Evolutionary conservation across 2,113 vertebrate species (phyloP).

Genomic region (Silurus asotus): DNA sequence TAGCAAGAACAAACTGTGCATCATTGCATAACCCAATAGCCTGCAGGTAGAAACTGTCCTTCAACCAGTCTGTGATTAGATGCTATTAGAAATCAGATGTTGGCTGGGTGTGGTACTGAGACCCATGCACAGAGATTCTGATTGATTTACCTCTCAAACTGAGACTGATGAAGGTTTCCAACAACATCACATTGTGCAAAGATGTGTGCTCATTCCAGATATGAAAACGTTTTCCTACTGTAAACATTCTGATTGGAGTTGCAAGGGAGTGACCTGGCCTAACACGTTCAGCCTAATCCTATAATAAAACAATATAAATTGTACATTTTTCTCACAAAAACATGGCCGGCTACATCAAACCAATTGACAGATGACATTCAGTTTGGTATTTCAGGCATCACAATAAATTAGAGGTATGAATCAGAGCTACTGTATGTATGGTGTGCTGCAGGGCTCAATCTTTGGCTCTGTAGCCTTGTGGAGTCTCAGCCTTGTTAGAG

Average conservation of each 20-base stretch:
- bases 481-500: slow-evolving; percentile 48
- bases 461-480: slow-evolving; percentile 40
- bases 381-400: background rate
- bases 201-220: no score
- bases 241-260: no score
- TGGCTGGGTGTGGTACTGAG: background rate
- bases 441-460: slow-evolving; percentile 48
- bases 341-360: background rate
- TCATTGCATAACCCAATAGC: background rate
- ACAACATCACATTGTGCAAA: no score
- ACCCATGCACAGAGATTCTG: background rate
- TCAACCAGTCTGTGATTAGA: background rate
- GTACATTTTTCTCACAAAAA: background rate
- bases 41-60: background rate
- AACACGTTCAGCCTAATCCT: no score
- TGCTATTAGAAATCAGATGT: background rate
- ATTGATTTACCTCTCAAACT: background rate
- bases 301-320: no score
- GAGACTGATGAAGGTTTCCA: background rate
- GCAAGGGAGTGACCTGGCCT: no score
- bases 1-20: background rate
- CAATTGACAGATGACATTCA: background rate
- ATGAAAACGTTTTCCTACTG: no score
- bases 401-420: background rate
- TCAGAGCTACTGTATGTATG: slow-evolving; percentile 40